phyloP scores from a whole-genome alignment of 2,113 vertebrate species.

The Vireo altiloquus region DNA sequence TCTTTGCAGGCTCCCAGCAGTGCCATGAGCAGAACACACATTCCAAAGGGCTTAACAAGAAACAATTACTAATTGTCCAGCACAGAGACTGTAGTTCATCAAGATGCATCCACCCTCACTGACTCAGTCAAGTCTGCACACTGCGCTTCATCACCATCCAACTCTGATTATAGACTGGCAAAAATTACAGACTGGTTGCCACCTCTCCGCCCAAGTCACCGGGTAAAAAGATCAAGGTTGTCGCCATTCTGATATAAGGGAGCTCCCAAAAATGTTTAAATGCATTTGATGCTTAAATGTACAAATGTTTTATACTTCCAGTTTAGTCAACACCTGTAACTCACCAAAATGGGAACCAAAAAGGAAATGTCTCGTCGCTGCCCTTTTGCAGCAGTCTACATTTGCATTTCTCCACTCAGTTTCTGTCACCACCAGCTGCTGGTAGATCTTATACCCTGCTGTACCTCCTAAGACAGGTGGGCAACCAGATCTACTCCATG shows the following conservation, averaged over 20 bases:
- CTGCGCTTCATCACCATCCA: slow-evolving; percentile 60
- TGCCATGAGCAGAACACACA: slow-evolving; percentile 35
- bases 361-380: background rate
- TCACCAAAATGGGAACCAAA: background rate
- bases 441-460: background rate
- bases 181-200: slow-evolving; percentile 31
- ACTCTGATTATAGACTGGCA: slow-evolving; percentile 25
- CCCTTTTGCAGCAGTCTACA: background rate
- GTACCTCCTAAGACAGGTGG: background rate
- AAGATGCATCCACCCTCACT: slow-evolving; percentile 53
- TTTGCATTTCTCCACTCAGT: accelerated
- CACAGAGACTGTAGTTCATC: slow-evolving; percentile 36
- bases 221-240: slow-evolving; percentile 9
- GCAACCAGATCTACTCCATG: background rate
- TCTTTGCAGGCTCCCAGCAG: background rate
- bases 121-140: slow-evolving; percentile 26
- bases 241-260: background rate
- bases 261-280: slow-evolving; percentile 16
- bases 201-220: background rate
- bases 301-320: background rate
- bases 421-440: background rate
- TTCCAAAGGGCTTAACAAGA: slow-evolving; percentile 56
- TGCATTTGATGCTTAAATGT: background rate
- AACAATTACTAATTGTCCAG: slow-evolving; percentile 57
- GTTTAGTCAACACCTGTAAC: background rate